Conservation (phyloP, 1,140 invertebrate species). For the Nasonia longicornis region DNA sequence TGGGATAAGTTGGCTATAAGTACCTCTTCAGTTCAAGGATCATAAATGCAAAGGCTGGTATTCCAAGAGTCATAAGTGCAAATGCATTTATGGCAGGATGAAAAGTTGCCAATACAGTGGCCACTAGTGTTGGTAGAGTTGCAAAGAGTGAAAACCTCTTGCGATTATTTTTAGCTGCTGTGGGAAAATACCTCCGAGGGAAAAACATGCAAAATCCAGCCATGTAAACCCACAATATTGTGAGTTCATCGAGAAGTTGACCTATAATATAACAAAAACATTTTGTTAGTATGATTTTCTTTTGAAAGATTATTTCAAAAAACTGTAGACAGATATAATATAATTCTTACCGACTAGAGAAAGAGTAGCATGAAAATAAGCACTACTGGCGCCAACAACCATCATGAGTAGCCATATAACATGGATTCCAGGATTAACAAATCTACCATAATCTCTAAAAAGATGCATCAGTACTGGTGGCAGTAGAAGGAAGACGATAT, state of each 20-base stretch:
- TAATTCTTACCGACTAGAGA: conserved; percentile 77
- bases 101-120: conserved; percentile 77
- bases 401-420: conserved; percentile 82
- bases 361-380: conserved; percentile 86
- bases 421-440: conserved; percentile 81
- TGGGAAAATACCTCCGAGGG: conserved; percentile 78
- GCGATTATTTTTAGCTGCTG: conserved; percentile 75
- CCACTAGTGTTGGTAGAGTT: conserved; percentile 72
- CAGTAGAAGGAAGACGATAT: conserved; percentile 81
- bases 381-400: conserved; percentile 82
- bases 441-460: conserved; percentile 80
- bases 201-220: conserved; percentile 81
- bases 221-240: conserved; percentile 85
- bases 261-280: conserved; percentile 60
- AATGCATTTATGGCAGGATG: conserved; percentile 84
- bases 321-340: neutral
- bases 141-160: conserved; percentile 71
- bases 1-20: conserved; percentile 50
- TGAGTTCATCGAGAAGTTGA: conserved; percentile 83
- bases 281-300: neutral
- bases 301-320: conserved; percentile 1
- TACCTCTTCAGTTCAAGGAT: conserved; percentile 76
- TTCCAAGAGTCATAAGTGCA: conserved; percentile 80
- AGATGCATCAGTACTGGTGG: conserved; percentile 82
- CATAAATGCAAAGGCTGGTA: conserved; percentile 77